These are phyloP conservation scores for Caenorhabditis wallacei DNA, from an alignment of 2,888 invertebrate species.

Conservation along the genomic window DNA sequence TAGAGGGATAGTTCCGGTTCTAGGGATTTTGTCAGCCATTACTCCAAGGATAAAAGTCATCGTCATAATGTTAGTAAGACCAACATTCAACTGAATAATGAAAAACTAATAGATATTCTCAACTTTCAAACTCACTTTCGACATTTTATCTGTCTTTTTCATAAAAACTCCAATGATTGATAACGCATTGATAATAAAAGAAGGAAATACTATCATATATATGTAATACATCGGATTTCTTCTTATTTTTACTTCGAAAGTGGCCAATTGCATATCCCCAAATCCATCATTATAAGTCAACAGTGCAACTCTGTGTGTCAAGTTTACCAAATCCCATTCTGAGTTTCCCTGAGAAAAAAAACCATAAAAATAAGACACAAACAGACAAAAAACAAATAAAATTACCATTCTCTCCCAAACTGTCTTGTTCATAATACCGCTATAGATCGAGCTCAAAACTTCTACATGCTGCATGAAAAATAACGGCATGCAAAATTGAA, in stretches of 20 bases:
- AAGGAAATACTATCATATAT: constrained; percentile 55
- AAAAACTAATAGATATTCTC: background rate
- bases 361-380: background rate
- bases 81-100: constrained; percentile 47
- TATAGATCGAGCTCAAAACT: constrained; percentile 26
- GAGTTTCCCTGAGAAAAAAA: constrained; percentile 49
- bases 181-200: constrained; percentile 55
- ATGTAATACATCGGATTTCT: constrained; percentile 55
- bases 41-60: constrained; percentile 61
- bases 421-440: constrained; percentile 19
- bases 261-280: constrained; percentile 16
- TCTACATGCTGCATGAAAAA: constrained; percentile 30
- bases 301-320: constrained; percentile 21
- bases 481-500: constrained; percentile 39
- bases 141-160: constrained; percentile 50
- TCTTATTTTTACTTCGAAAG: constrained; percentile 43
- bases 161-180: constrained; percentile 56
- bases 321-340: constrained; percentile 53
- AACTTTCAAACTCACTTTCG: constrained; percentile 1
- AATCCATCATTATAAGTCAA: constrained; percentile 17
- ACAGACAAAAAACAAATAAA: too few species aligned
- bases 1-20: constrained; percentile 42
- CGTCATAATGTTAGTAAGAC: constrained; percentile 61
- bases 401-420: constrained; percentile 38
- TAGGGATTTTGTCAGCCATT: constrained; percentile 55